Evolutionary conservation across 2,888 invertebrate genomes (phyloP).

Genomic region (Tholera decimalis): DNA sequence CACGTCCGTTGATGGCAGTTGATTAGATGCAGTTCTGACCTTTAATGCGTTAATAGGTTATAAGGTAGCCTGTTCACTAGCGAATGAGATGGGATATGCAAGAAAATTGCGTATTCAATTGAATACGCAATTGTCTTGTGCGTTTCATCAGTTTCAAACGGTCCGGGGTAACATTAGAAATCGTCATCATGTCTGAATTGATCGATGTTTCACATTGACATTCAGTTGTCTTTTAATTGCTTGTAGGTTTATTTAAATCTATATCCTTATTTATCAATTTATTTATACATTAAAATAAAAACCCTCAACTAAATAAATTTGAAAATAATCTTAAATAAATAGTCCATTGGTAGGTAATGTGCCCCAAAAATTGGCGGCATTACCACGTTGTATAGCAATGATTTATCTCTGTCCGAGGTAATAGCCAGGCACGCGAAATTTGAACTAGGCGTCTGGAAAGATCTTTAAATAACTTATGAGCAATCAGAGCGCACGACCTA

Average conservation of each 20-base stretch:
- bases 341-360: too few relatives aligned
- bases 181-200: neutral
- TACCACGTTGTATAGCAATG: too few relatives aligned
- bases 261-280: slow-evolving; percentile 21
- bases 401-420: too few relatives aligned
- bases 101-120: slow-evolving; percentile 31
- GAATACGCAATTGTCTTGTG: slow-evolving; percentile 39
- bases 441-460: too few relatives aligned
- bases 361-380: too few relatives aligned
- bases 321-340: too few relatives aligned
- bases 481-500: too few relatives aligned
- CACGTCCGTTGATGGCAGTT: slow-evolving; percentile 53
- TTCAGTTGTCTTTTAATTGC: slow-evolving; percentile 29
- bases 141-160: slow-evolving; percentile 40
- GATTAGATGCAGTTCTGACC: slow-evolving; percentile 66
- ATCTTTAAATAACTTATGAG: too few relatives aligned
- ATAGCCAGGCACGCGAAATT: too few relatives aligned
- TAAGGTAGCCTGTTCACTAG: slow-evolving; percentile 28
- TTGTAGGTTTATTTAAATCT: neutral
- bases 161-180: slow-evolving; percentile 31
- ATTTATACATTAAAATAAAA: too few relatives aligned
- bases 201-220: slow-evolving; percentile 16
- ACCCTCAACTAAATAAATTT: too few relatives aligned
- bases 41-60: slow-evolving; percentile 37
- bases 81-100: too few relatives aligned